phyloP scores from a whole-genome alignment of 2,113 vertebrate species.

The Lichenostomus cassidix region DNA sequence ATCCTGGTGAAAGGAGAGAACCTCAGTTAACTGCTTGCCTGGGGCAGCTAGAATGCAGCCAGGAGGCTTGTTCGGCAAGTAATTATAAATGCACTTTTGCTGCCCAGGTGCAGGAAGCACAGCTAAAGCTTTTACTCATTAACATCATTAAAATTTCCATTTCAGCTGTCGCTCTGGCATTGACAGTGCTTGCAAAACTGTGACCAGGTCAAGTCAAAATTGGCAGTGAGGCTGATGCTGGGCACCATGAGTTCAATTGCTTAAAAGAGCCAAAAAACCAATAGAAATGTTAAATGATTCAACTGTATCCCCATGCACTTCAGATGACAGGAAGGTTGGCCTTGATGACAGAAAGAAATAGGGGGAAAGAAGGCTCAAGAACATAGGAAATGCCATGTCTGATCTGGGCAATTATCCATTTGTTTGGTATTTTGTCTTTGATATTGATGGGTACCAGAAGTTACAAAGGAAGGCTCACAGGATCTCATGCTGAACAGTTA shows the following conservation, averaged over 20 bases:
- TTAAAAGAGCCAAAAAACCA: slow-evolving; percentile 14
- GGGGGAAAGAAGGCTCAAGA: neutral
- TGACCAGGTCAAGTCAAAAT: slow-evolving; percentile 36
- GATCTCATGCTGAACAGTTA: neutral
- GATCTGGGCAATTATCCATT: neutral
- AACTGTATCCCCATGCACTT: neutral
- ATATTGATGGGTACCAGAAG: neutral
- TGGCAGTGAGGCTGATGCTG: slow-evolving; percentile 20
- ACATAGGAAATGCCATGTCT: neutral
- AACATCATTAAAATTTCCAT: slow-evolving; percentile 68
- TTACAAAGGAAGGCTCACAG: neutral
- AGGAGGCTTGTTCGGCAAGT: slow-evolving; percentile 49
- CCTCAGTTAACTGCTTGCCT: slow-evolving; percentile 62
- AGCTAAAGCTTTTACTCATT: slow-evolving; percentile 63
- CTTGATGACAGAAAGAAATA: neutral
- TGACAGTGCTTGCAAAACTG: slow-evolving; percentile 26
- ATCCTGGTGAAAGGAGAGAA: slow-evolving; percentile 39
- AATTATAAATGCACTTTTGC: slow-evolving; percentile 64
- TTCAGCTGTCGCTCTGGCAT: slow-evolving; percentile 48
- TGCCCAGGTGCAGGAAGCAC: slow-evolving; percentile 49
- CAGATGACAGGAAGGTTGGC: neutral
- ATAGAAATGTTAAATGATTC: slow-evolving; percentile 36
- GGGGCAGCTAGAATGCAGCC: slow-evolving; percentile 40
- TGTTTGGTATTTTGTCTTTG: neutral
- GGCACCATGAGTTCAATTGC: neutral